Evolutionary conservation across 2,888 invertebrate species (phyloP), one percentile per base, ranked within the genome.

Genomic region (Hydroisotoma schaefferi): DNA sequence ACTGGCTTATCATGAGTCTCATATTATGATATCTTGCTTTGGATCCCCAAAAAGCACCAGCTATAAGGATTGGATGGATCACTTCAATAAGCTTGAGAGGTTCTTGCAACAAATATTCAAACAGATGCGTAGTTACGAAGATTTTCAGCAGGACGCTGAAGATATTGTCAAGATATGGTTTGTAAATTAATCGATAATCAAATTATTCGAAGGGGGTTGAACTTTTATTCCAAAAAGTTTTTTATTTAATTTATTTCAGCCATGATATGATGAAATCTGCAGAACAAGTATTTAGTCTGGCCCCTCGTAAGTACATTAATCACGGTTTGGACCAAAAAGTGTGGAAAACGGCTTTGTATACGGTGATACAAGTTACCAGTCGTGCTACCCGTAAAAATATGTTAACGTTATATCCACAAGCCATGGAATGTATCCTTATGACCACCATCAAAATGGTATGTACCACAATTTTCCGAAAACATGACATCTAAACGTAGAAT

Each of bases 321-420:
- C 33, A 52, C 23, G 57, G 57, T 12, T 2, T 64, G 1, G 60
- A 64, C 38, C 8, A 38, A 6, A 56, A 51, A 27, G 29, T 61
- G 29, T 64, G 64, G 64, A 60, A 61, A 27, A 57, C 56, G 26
- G 60, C 57, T 3, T 22, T 64, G 1, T 59, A 64, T 28, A 47
- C 46, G 2, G 52, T 58, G 23, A 64, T 64, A 23, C 22, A 2
- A 8, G n/a, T 55, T 25, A 26, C n/a, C 8, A 33, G 33, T 33
- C 8, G 33, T 33, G 8, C 33, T 33, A 10, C 33, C 8, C 33
- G 33, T 33, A 15, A 15, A 33, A 33, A 15, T 33, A 10, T 10
- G 8, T 33, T 33, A 8, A 33, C 15, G 33, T 15, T n/a, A n/a
- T n/a, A n/a, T n/a, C n/a, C n/a, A n/a, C n/a, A n/a, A n/a, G n/a